Evolutionary conservation across 2,888 invertebrate genomes (phyloP).

Genomic region (Lithodes maja): DNA sequence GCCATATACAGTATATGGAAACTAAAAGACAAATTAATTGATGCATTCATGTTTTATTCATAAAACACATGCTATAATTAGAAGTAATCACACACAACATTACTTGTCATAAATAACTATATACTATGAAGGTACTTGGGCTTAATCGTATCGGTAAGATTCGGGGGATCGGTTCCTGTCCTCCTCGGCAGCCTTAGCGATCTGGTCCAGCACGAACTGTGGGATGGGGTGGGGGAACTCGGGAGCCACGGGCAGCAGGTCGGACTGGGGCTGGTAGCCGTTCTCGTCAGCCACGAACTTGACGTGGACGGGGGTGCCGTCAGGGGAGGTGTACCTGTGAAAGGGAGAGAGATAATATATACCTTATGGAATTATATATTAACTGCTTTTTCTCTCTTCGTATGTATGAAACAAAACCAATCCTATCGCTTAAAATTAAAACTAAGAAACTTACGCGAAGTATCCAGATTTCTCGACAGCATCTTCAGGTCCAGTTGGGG

Average conservation of each 20-base stretch:
- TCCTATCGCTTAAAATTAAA: too few relatives aligned
- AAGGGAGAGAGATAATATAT: neutral
- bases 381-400: too few relatives aligned
- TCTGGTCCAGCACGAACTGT: neutral
- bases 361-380: too few relatives aligned
- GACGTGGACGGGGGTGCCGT: conserved; percentile 8
- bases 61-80: too few relatives aligned
- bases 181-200: conserved; percentile 11
- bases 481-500: conserved; percentile 34
- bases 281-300: conserved; percentile 14
- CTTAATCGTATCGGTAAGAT: neutral
- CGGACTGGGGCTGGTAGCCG: conserved; percentile 15
- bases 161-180: neutral
- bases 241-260: conserved; percentile 2
- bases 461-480: neutral
- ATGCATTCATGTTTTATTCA: too few relatives aligned
- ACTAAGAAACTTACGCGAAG: neutral
- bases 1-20: too few relatives aligned
- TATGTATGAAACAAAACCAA: too few relatives aligned
- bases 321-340: conserved; percentile 4
- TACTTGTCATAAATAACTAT: too few relatives aligned
- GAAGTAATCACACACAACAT: too few relatives aligned
- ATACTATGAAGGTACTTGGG: too few relatives aligned
- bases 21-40: too few relatives aligned
- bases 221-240: conserved; percentile 14